phyloP scores from a whole-genome alignment of 2,113 vertebrate genomes.

The Pangasianodon gigas region DNA sequence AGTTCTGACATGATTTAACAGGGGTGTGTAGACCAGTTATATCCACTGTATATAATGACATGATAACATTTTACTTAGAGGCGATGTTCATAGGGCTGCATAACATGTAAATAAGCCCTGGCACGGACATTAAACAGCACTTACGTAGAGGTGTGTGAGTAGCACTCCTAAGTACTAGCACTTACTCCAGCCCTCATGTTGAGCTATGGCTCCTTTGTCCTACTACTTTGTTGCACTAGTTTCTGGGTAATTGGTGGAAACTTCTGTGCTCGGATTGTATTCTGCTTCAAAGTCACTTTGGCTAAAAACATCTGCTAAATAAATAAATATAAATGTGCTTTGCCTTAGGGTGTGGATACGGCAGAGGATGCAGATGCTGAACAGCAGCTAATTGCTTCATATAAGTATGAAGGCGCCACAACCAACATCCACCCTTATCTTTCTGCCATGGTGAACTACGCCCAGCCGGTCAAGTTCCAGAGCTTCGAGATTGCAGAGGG shows the following conservation, averaged over 20 bases:
- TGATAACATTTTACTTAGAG: not conserved
- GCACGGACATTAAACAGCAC: not conserved
- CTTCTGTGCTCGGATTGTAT: not conserved
- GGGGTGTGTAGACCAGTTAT: not conserved
- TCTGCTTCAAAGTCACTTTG: not conserved
- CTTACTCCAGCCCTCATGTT: not conserved
- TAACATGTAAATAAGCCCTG: not conserved
- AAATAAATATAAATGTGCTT: conserved; percentile 24
- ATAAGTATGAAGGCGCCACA: conserved; percentile 96
- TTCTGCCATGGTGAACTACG: conserved; percentile 99
- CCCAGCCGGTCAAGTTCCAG: conserved; percentile 98
- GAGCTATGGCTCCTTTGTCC: not conserved
- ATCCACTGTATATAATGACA: not conserved
- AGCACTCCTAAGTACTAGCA: not conserved
- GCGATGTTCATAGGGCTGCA: not conserved
- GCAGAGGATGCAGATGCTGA: conserved; percentile 93
- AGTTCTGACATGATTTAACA: too few species aligned
- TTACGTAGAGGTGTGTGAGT: not conserved
- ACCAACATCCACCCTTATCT: conserved; percentile 97
- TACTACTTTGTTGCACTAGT: not conserved
- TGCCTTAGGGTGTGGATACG: conserved; percentile 79
- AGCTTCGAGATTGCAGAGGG: conserved; percentile 95
- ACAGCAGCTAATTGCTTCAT: conserved; percentile 94
- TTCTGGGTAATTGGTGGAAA: not conserved
- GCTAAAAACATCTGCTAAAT: not conserved